phyloP scores from a whole-genome alignment of 1,140 invertebrate species.

The Pogonus chalceus region DNA sequence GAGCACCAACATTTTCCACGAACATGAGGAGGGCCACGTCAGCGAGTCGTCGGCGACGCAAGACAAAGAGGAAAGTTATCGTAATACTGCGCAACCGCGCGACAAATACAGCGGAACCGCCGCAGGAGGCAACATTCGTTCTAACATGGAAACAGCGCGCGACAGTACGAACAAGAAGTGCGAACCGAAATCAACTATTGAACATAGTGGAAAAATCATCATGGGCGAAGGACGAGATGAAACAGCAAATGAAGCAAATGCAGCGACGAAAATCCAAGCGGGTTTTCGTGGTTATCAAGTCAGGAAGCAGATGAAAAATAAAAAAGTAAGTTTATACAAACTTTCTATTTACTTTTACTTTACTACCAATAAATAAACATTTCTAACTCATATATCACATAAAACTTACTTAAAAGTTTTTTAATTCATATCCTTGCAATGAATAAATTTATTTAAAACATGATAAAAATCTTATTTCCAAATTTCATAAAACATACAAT shows the following conservation, averaged over 20 bases:
- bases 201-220: neutral
- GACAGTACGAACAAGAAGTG: neutral
- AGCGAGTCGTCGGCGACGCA: neutral
- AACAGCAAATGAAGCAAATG: conserved; percentile 40
- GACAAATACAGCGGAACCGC: neutral
- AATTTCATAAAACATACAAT: too few species aligned
- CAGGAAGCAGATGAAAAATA: conserved; percentile 47
- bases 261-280: conserved; percentile 66
- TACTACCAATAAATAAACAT: too few species aligned
- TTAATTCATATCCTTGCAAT: too few species aligned
- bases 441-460: too few species aligned
- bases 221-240: neutral
- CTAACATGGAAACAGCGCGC: neutral
- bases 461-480: too few species aligned
- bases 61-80: neutral
- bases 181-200: neutral
- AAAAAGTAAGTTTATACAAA: conserved; percentile 31
- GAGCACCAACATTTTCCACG: too few species aligned
- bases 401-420: too few species aligned
- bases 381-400: too few species aligned
- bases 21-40: neutral
- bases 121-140: neutral
- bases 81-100: neutral
- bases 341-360: too few species aligned
- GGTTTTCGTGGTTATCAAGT: conserved; percentile 60